Evolutionary conservation across 2,888 invertebrate species (phyloP), one percentile per base, ranked within the genome.

Genomic region (Zelleria hepariella): DNA sequence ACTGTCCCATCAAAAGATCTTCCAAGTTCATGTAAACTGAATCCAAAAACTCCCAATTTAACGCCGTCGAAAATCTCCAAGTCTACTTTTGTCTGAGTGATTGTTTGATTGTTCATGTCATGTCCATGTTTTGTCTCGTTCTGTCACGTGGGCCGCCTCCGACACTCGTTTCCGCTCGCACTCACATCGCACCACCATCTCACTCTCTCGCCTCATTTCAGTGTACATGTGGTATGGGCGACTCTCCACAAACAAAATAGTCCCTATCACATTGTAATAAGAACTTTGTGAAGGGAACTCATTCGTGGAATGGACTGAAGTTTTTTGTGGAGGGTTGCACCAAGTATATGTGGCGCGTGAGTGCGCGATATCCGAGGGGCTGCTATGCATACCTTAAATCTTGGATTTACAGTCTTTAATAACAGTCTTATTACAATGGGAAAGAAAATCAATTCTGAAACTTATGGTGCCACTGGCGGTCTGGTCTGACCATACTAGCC

Each of bases 141-240:
- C 18, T 24, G 23, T 59, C 82, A 79, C 82, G 75, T 74, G 79
- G 73, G 71, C 75, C 80, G 80, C 78, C 80, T n/a, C 80, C 80
- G 83, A 81, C 86, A 86, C 82, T 76, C 80, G 81, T 86, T 86
- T 86, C 84, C 84, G 82, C 84, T 86, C 83, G 80, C 86, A 82
- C 82, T 84, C 81, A 82, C 85, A 77, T 58, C 83, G 84, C 87
- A 85, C 86, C 87, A 85, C 85, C 81, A 81, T 83, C 78, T 85
- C 86, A 85, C 84, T 82, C 78, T 82, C 69, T 82, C 80, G 82
- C 82, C 81, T 83, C 86, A 86, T 86, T 73, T 73, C 67, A 42
- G 76, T 73, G 72, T 82, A 78, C 75, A 74, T 71, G 70, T 75
- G 72, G 72, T 73, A 63, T 65, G 66, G 67, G 65, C 67, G 72